Conservation (phyloP, 2,797 vertebrate species). For the Mycteria americana region DNA sequence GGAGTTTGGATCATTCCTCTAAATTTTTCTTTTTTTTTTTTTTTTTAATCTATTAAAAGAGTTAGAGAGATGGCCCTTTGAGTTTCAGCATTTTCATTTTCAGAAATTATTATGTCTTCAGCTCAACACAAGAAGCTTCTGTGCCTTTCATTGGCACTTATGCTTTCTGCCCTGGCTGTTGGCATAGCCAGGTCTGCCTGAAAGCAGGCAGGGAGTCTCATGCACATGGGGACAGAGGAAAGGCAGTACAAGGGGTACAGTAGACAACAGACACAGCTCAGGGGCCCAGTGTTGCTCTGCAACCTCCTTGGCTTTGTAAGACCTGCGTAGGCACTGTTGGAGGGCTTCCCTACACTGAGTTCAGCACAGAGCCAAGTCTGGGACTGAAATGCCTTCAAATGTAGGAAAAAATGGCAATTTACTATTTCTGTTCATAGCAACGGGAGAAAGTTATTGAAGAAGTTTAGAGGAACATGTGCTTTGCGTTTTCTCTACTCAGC, state of each 20-base stretch:
- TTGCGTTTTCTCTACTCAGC: neutral
- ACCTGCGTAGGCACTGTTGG: neutral
- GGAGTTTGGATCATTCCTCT: neutral
- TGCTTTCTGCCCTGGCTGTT: rapidly evolving
- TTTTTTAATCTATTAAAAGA: neutral
- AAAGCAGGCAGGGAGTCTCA: neutral
- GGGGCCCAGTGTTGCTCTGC: neutral
- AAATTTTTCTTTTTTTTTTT: neutral
- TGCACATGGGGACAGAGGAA: rapidly evolving
- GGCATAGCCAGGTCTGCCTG: neutral
- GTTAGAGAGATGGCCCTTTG: neutral
- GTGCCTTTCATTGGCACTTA: neutral
- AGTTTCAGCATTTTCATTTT: neutral
- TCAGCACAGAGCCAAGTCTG: neutral
- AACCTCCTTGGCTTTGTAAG: neutral
- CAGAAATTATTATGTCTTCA: neutral
- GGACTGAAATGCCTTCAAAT: neutral
- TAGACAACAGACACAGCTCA: neutral
- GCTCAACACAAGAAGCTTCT: neutral
- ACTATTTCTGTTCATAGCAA: neutral
- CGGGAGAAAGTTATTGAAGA: neutral
- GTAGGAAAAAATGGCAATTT: rapidly evolving
- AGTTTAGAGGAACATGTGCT: neutral
- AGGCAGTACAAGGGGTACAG: neutral
- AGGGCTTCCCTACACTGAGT: neutral